These are phyloP conservation scores for Lottia gigantea DNA, from an alignment of 2,888 invertebrate species.

Conservation along the genomic window DNA sequence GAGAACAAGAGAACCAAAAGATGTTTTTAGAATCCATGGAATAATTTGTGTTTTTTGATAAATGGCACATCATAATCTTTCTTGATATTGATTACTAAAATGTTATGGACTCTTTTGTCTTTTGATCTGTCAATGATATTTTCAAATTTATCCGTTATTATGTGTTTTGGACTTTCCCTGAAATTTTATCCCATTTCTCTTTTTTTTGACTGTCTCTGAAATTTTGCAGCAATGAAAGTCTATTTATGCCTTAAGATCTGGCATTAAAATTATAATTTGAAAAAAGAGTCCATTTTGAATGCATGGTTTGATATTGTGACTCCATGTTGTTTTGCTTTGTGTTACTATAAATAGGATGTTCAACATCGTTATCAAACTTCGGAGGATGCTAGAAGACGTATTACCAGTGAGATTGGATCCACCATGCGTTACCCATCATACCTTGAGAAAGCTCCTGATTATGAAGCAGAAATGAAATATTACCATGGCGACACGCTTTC, in stretches of 20 bases:
- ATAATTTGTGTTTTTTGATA: too few relatives aligned
- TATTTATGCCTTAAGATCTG: too few relatives aligned
- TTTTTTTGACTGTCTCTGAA: too few relatives aligned
- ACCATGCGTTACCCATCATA: conserved; percentile 60
- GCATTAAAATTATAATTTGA: too few relatives aligned
- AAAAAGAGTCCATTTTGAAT: background rate
- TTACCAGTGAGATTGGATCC: conserved; percentile 54
- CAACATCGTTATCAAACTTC: conserved; percentile 40
- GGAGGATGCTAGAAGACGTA: conserved; percentile 41
- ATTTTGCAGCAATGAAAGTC: too few relatives aligned
- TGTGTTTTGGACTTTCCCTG: background rate
- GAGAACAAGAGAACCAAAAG: too few relatives aligned
- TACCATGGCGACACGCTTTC: conserved; percentile 57
- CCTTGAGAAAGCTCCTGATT: conserved; percentile 58
- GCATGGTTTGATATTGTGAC: conserved; percentile 15
- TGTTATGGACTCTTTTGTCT: background rate
- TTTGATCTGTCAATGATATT: too few relatives aligned
- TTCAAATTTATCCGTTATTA: background rate
- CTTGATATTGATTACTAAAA: background rate
- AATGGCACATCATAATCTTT: too few relatives aligned
- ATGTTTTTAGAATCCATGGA: too few relatives aligned
- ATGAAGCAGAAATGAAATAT: conserved; percentile 63
- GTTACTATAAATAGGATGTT: conserved; percentile 45
- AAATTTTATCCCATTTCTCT: too few relatives aligned
- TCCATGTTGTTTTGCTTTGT: conserved; percentile 27